Evolutionary conservation across 2,888 invertebrate species (phyloP).

Genomic region (Lepidochitona cinerea): DNA sequence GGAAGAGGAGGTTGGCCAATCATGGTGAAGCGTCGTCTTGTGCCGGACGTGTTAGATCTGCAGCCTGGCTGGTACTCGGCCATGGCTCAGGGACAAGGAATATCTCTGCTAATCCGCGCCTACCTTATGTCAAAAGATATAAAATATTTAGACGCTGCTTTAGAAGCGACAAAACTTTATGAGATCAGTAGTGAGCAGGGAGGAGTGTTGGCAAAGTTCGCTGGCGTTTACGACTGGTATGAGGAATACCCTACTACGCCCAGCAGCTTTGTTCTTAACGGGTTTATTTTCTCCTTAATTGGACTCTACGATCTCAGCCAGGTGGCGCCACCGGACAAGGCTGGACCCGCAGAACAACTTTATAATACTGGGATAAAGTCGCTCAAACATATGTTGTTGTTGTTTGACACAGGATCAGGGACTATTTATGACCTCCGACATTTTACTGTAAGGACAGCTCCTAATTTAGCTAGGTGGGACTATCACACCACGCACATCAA

Average conservation of each 20-base stretch:
- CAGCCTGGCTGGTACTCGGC: slow-evolving; percentile 94
- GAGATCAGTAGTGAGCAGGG: slow-evolving; percentile 61
- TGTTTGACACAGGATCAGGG: slow-evolving; percentile 94
- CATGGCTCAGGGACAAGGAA: slow-evolving; percentile 97
- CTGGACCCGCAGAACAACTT: slow-evolving; percentile 75
- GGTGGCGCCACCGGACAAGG: slow-evolving; percentile 77
- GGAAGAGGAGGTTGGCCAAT: slow-evolving; percentile 93
- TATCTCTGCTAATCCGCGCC: slow-evolving; percentile 94
- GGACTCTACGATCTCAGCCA: slow-evolving; percentile 95
- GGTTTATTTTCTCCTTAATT: slow-evolving; percentile 96
- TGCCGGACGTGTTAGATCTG: slow-evolving; percentile 72
- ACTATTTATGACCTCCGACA: slow-evolving; percentile 97
- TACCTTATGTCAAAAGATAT: slow-evolving; percentile 79
- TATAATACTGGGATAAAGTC: slow-evolving; percentile 75
- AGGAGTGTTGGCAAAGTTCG: slow-evolving; percentile 75
- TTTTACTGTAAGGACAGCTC: slow-evolving; percentile 81
- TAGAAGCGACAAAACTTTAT: slow-evolving; percentile 85
- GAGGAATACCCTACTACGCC: slow-evolving; percentile 99
- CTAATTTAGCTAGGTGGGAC: slow-evolving; percentile 97
- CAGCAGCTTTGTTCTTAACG: slow-evolving; percentile 92
- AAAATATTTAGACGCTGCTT: slow-evolving; percentile 87
- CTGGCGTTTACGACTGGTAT: slow-evolving; percentile 92
- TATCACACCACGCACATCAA: slow-evolving; percentile 99
- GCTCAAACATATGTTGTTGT: slow-evolving; percentile 86
- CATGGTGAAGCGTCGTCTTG: slow-evolving; percentile 77